Base-by-base conservation (phyloP, 2,888 invertebrate genomes). In the Cantharis rustica region DNA sequence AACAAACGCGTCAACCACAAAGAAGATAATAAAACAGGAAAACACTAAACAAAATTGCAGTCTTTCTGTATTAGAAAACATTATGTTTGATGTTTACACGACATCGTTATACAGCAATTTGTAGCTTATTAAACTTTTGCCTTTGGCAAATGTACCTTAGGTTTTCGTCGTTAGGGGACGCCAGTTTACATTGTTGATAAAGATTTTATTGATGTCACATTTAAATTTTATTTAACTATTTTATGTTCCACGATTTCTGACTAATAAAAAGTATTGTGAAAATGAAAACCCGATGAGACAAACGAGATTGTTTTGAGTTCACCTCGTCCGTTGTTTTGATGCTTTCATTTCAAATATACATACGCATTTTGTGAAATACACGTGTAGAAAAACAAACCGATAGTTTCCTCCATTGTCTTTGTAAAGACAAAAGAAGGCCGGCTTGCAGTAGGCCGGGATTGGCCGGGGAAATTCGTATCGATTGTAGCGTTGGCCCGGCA, bases 401-500 rank as follows among this genome's bases (percentile, higher is more conserved):
- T 85, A 85, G 86, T 84, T 66, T 86, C 87, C 87, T 86, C 88
- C 88, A 88, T 88, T 88, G 88, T 88, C 87, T 86, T 84, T 81
- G 84, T 80, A 86, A 86, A 88, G 87, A 87, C 87, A 88, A 88
- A 88, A 87, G 87, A 87, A 87, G 87, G 87, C 86, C 84, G 87
- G 86, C 84, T 84, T 83, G 84, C 84, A 84, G 86, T 84, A 84
- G 84, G 83, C 85, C 85, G 84, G 83, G 86, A 87, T 87, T 88
- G 87, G 88, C 86, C 84, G 86, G 84, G 86, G 85, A 83, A 47
- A 83, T 81, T 81, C 83, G 85, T 87, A 87, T 87, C 87, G 88
- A 87, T 87, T 87, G 85, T 85, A 83, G 86, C 86, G 85, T 84
- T 86, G 85, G 86, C 86, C 86, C 85, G 86, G 86, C 86, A 86